Percentiles rank a stretch among this genome's conserved stretches.
phyloP scores from a whole-genome alignment of 2,113 vertebrate species.

The Corythoichthys intestinalis region DNA sequence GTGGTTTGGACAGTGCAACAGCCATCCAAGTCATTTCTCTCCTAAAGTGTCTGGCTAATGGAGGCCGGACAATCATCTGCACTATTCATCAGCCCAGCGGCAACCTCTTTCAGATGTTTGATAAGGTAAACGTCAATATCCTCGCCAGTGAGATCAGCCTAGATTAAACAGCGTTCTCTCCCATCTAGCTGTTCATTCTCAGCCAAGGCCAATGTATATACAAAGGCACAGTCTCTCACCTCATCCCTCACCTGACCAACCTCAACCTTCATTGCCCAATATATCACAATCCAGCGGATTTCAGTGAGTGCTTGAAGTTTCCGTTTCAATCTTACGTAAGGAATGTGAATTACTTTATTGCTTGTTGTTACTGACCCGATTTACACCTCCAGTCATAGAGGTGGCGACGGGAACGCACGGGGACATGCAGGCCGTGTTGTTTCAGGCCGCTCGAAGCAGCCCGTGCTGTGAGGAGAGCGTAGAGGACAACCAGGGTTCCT shows the following conservation, averaged over 20 bases:
- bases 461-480: slow-evolving; percentile 83
- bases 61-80: slow-evolving; percentile 96
- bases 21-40: slow-evolving; percentile 97
- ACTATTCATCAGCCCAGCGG: slow-evolving; percentile 99
- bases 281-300: slow-evolving; percentile 97
- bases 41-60: slow-evolving; percentile 90
- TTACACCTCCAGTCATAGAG: slow-evolving; percentile 82
- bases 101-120: slow-evolving; percentile 98
- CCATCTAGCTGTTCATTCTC: slow-evolving; percentile 89
- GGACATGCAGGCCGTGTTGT: slow-evolving; percentile 91
- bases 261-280: slow-evolving; percentile 93
- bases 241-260: slow-evolving; percentile 95
- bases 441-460: slow-evolving; percentile 88
- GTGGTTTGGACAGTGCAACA: slow-evolving; percentile 92
- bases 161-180: background rate
- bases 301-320: slow-evolving; percentile 81
- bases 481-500: slow-evolving; percentile 59
- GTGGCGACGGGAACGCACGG: slow-evolving; percentile 96
- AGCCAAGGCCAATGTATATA: slow-evolving; percentile 99
- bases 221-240: slow-evolving; percentile 88
- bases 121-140: slow-evolving; percentile 78
- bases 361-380: background rate
- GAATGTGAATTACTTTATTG: too few relatives aligned
- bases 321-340: background rate
- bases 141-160: too few relatives aligned